Conservation (phyloP, 92 coral and sea anemone species). For the Umimayanthus chanpuru region DNA sequence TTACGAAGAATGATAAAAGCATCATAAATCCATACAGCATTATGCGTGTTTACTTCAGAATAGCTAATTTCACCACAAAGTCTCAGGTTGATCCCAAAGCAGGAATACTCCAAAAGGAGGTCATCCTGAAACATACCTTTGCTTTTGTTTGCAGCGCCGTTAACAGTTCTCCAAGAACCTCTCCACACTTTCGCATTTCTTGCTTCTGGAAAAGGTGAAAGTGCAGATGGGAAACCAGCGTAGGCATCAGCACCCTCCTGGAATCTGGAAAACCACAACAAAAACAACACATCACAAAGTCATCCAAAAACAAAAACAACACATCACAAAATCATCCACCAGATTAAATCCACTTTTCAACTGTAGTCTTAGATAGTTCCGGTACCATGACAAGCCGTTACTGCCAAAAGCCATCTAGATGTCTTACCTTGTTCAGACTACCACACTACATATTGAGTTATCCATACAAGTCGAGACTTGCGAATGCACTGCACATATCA, state of each 20-base stretch:
- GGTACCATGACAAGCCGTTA: too few relatives aligned
- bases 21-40: background rate
- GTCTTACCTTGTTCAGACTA: too few relatives aligned
- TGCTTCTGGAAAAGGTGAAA: conserved; percentile 83
- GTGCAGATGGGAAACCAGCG: conserved; percentile 80
- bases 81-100: background rate
- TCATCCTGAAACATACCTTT: conserved; percentile 57
- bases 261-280: conserved; percentile 65
- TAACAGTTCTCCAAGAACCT: conserved; percentile 82
- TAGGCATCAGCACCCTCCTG: conserved; percentile 76
- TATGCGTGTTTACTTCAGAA: too few relatives aligned
- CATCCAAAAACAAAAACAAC: background rate
- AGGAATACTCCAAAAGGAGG: background rate
- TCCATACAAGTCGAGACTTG: too few relatives aligned
- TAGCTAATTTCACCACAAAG: too few relatives aligned
- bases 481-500: too few relatives aligned
- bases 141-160: conserved; percentile 74
- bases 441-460: too few relatives aligned
- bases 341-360: too few relatives aligned
- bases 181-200: conserved; percentile 95
- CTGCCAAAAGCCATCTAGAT: too few relatives aligned
- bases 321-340: too few relatives aligned
- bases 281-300: too few relatives aligned
- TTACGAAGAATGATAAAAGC: background rate
- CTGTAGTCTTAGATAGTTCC: too few relatives aligned